Conservation (phyloP, 2,888 invertebrate genomes). For the Dorcus hopei region DNA sequence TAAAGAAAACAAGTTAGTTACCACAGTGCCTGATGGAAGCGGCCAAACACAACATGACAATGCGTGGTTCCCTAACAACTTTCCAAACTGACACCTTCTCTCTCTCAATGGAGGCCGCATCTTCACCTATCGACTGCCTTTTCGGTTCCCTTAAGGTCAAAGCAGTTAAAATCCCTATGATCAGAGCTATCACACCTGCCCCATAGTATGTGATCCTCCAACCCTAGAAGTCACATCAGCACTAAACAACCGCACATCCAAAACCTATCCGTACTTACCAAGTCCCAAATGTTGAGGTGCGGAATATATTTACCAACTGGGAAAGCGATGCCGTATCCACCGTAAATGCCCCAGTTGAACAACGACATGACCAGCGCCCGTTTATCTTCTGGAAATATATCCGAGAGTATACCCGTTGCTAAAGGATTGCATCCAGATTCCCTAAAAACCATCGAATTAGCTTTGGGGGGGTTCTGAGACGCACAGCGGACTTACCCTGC, state of each 20-base stretch:
- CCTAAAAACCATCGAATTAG: slow-evolving; percentile 42
- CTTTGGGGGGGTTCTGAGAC: background rate
- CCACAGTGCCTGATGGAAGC: slow-evolving; percentile 86
- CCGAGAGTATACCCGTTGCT: slow-evolving; percentile 79
- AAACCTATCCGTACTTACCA: slow-evolving; percentile 53
- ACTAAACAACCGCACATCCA: background rate
- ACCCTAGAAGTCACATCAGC: slow-evolving; percentile 52
- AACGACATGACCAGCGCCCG: slow-evolving; percentile 87
- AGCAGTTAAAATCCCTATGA: slow-evolving; percentile 69
- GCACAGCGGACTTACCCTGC: slow-evolving; percentile 60
- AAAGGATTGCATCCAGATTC: slow-evolving; percentile 87
- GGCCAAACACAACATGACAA: slow-evolving; percentile 78
- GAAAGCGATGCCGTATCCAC: slow-evolving; percentile 89
- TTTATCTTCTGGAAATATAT: slow-evolving; percentile 76
- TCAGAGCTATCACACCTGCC: slow-evolving; percentile 71
- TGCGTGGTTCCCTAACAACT: slow-evolving; percentile 72
- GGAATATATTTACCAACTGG: slow-evolving; percentile 87
- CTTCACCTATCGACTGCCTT: slow-evolving; percentile 71
- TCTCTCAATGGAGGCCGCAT: slow-evolving; percentile 45
- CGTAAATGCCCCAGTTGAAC: slow-evolving; percentile 95
- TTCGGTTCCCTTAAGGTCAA: slow-evolving; percentile 75
- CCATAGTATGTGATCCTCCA: slow-evolving; percentile 84
- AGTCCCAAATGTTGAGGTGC: slow-evolving; percentile 66
- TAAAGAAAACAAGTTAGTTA: slow-evolving; percentile 36
- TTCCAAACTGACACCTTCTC: slow-evolving; percentile 59